A percentile compares a stretch with the other conserved stretches of the same genome.
phyloP scores from a whole-genome alignment of 2,113 vertebrate species.

The Cheirogaleus medius region DNA sequence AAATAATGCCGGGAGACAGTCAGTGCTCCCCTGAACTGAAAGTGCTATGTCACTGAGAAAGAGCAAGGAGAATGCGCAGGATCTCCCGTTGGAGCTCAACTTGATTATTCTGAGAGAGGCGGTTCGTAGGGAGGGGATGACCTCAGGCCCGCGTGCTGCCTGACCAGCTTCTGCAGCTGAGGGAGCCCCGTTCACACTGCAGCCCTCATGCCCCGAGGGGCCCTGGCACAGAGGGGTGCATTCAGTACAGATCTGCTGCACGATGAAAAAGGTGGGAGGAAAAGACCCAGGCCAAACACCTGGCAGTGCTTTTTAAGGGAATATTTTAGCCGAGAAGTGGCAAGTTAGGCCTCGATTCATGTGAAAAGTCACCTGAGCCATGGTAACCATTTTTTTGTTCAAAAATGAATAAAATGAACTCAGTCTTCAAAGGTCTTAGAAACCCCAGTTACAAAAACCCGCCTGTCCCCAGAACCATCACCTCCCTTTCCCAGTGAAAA shows the following conservation, averaged over 20 bases:
- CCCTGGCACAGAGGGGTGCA: accelerated
- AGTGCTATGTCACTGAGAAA: accelerated
- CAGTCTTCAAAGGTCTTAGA: no score
- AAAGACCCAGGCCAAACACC: accelerated
- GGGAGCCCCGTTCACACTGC: accelerated
- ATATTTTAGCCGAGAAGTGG: accelerated
- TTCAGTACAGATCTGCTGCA: neutral
- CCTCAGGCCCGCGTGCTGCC: accelerated
- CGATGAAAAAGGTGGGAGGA: neutral
- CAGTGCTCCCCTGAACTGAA: accelerated
- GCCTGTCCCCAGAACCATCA: neutral
- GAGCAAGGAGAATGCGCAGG: accelerated
- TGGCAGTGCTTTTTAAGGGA: neutral
- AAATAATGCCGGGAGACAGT: accelerated
- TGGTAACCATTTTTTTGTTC: accelerated
- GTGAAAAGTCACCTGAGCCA: neutral
- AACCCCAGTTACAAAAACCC: accelerated
- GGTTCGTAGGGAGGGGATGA: accelerated
- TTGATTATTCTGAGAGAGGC: accelerated
- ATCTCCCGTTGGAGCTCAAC: accelerated
- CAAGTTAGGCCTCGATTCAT: accelerated
- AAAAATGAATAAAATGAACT: neutral
- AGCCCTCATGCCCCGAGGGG: neutral
- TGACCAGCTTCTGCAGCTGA: neutral
- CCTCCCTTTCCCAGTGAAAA: neutral